A percentile compares a stretch with the other conserved stretches of the same genome.
These are phyloP conservation scores for Carapus acus DNA, from an alignment of 2,797 vertebrate species.

Conservation along the genomic window DNA sequence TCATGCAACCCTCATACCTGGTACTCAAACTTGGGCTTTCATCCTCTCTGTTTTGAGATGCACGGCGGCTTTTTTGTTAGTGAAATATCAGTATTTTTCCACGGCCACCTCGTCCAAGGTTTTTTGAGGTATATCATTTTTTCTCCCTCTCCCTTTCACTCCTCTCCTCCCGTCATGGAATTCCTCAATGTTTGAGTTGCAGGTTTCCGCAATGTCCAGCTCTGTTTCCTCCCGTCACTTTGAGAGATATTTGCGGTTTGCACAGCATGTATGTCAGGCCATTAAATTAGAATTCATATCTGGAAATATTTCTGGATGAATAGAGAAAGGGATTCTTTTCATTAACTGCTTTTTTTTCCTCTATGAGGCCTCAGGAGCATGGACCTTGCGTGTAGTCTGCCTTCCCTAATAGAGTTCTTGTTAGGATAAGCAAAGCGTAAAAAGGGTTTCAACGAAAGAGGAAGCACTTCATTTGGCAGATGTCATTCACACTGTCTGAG, in stretches of 20 bases:
- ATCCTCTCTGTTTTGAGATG: slow-evolving; percentile 53
- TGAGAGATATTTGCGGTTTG: slow-evolving; percentile 70
- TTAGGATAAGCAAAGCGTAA: slow-evolving; percentile 56
- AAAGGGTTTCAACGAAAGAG: slow-evolving; percentile 62
- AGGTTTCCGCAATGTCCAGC: slow-evolving; percentile 74
- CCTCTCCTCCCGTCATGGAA: slow-evolving; percentile 62
- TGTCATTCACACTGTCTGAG: slow-evolving; percentile 55
- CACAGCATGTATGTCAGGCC: slow-evolving; percentile 64
- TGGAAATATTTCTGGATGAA: slow-evolving; percentile 70
- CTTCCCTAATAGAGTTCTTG: slow-evolving; percentile 60
- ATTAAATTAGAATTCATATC: slow-evolving; percentile 70
- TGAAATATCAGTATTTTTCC: slow-evolving; percentile 73
- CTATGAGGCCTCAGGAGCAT: slow-evolving; percentile 64
- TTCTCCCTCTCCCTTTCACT: slow-evolving; percentile 25
- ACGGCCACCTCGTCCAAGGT: slow-evolving; percentile 46
- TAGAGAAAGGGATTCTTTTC: slow-evolving; percentile 55
- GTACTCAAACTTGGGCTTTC: slow-evolving; percentile 48
- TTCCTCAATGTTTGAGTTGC: slow-evolving; percentile 68
- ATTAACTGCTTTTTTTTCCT: slow-evolving; percentile 56
- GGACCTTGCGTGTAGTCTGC: slow-evolving; percentile 59
- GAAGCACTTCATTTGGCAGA: slow-evolving; percentile 62
- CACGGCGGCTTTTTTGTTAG: slow-evolving; percentile 56
- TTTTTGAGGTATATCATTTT: slow-evolving; percentile 55
- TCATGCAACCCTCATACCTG: slow-evolving; percentile 44
- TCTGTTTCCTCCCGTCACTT: slow-evolving; percentile 73